Evolutionary conservation across 1,140 invertebrate genomes (phyloP).

Genomic region (Ostrea denselamellosa): DNA sequence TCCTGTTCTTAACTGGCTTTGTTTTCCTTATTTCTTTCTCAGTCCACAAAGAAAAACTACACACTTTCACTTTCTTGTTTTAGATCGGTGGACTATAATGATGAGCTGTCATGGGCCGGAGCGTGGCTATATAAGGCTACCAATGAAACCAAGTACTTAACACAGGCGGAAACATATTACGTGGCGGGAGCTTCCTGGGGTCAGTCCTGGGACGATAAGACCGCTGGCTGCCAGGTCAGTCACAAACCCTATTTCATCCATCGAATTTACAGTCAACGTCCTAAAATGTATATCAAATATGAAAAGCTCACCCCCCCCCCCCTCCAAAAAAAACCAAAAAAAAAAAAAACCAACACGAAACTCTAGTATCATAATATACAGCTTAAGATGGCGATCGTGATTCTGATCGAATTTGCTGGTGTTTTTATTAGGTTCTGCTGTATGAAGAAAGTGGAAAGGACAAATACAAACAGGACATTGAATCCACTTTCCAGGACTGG

Average conservation of each 20-base stretch:
- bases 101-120: slow-evolving; percentile 84
- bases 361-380: too few species aligned
- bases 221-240: slow-evolving; percentile 80
- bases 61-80: not conserved
- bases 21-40: too few species aligned
- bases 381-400: too few species aligned
- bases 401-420: too few species aligned
- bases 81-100: slow-evolving; percentile 83
- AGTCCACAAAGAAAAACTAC: not conserved
- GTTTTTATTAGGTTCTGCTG: slow-evolving; percentile 56
- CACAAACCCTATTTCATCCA: too few species aligned
- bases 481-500: slow-evolving; percentile 58
- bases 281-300: too few species aligned
- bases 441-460: slow-evolving; percentile 60
- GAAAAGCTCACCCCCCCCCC: too few species aligned
- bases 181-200: slow-evolving; percentile 61
- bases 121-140: slow-evolving; percentile 84
- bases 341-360: too few species aligned
- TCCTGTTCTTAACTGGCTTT: not conserved
- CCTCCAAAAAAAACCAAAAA: too few species aligned
- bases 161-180: slow-evolving; percentile 81
- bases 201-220: slow-evolving; percentile 84
- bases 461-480: slow-evolving; percentile 58
- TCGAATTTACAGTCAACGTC: too few species aligned
- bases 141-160: slow-evolving; percentile 80